phyloP scores from a whole-genome alignment of 1,140 invertebrate genomes.

The Psix sp. region DNA sequence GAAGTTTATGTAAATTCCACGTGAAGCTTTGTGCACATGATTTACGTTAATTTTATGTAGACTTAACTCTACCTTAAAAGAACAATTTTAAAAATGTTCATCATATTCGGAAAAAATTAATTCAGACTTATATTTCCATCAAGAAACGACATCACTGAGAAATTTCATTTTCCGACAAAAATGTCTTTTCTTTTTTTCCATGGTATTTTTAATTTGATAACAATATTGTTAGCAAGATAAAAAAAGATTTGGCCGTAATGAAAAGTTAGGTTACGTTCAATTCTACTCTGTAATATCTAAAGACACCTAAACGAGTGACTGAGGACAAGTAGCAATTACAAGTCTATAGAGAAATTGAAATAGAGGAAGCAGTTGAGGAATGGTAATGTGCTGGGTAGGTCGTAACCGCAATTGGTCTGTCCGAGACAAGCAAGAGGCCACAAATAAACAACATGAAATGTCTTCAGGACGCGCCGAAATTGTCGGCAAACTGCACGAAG shows the following conservation, averaged over 20 bases:
- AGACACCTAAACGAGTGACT: constrained; percentile 1
- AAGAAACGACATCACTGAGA: too few relatives aligned
- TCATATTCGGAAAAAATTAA: too few relatives aligned
- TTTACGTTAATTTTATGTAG: constrained; percentile 7
- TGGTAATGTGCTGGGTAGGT: constrained; percentile 43
- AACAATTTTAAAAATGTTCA: too few relatives aligned
- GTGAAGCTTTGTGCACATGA: constrained; percentile 1
- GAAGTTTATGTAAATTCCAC: constrained; percentile 9
- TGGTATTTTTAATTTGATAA: too few relatives aligned
- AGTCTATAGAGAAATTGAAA: constrained; percentile 42
- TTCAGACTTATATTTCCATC: too few relatives aligned
- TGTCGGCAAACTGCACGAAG: constrained; percentile 21
- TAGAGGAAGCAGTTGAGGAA: constrained; percentile 29
- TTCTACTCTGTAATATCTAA: too few relatives aligned
- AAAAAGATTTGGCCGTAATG: too few relatives aligned
- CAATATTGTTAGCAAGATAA: too few relatives aligned
- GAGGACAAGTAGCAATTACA: constrained; percentile 44
- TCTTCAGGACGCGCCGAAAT: constrained; percentile 33
- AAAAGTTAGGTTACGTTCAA: too few relatives aligned
- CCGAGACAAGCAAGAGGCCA: constrained; percentile 46
- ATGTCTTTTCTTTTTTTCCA: too few relatives aligned
- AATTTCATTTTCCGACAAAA: too few relatives aligned
- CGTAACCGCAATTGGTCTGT: constrained; percentile 52
- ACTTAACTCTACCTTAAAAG: too few relatives aligned
- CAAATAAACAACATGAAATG: constrained; percentile 51